Evolutionary conservation across 1,140 invertebrate species (phyloP), one percentile per base, ranked within the genome.

Genomic region (Cydia fagiglandana): DNA sequence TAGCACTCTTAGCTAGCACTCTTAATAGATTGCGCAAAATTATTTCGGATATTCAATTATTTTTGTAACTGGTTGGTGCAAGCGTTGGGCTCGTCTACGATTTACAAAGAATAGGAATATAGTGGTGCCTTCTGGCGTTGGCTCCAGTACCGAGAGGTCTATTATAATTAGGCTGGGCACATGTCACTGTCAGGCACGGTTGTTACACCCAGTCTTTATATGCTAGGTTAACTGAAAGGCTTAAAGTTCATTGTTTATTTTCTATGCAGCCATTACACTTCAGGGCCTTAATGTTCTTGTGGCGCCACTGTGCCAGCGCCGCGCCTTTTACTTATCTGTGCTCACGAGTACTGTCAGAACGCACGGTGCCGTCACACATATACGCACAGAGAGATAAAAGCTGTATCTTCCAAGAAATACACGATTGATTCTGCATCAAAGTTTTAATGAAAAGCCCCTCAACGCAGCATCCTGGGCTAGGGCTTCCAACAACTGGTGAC

Each of bases 141-240:
- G 15, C n/a, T 20, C 9, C 20, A 20, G 56, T 24, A 61, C 56
- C 4, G 6, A 61, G 56, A 24, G 34, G 66, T 70, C n/a, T 41
- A 70, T 38, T 38, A 70, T 70, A 70, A 70, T 38, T 38, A 70
- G 30, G 66, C 66, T 61, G 20, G 56, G 56, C 66, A 70, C 30
- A 70, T 70, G 66, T 70, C 66, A 70, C 30, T 38, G 66, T 38
- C 66, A 17, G 34, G 66, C 66, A 38, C 34, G 66, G 30, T 70
- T 17, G 66, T 70, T 70, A 70, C n/a, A 17, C 45, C 34, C 34
- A 70, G 34, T 41, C 34, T 70, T 70, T 70, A 70, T 68, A 56
- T 10, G 56, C 56, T 61, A 61, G 56, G 56, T 61, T 61, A 61
- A 61, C 0, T 61, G 56, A 61, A 61, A 61, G n/a, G 56, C 56